phyloP scores from a whole-genome alignment of 1,140 invertebrate genomes.

The Dermatophagoides farinae region DNA sequence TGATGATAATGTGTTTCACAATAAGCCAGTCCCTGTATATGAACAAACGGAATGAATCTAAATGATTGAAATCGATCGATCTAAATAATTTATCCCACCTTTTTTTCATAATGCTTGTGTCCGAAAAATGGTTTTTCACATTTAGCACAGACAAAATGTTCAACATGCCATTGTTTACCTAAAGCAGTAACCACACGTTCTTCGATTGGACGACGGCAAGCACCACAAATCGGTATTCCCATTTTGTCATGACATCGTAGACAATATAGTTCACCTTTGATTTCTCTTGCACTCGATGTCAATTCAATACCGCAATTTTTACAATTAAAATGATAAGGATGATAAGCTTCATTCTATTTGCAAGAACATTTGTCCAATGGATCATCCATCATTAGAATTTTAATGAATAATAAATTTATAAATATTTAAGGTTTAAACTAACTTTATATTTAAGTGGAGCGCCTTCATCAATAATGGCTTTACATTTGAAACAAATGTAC shows the following conservation, averaged over 20 bases:
- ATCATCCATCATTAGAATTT: background rate
- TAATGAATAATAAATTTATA: background rate
- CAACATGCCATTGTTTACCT: slow-evolving; percentile 99
- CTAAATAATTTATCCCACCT: slow-evolving; percentile 24
- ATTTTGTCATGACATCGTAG: slow-evolving; percentile 97
- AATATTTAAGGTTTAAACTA: background rate
- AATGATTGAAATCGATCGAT: background rate
- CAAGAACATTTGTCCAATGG: too few relatives aligned
- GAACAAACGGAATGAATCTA: background rate
- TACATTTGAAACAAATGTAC: slow-evolving; percentile 96
- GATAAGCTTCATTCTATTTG: slow-evolving; percentile 83
- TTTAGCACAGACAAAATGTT: slow-evolving; percentile 98
- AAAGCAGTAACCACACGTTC: slow-evolving; percentile 86
- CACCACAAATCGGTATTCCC: slow-evolving; percentile 85
- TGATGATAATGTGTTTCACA: slow-evolving; percentile 99
- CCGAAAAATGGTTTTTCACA: slow-evolving; percentile 93
- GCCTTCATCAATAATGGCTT: slow-evolving; percentile 85
- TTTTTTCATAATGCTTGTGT: slow-evolving; percentile 96
- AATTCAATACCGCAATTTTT: slow-evolving; percentile 40
- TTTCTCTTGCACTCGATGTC: slow-evolving; percentile 70
- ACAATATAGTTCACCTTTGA: slow-evolving; percentile 87
- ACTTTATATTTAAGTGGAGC: slow-evolving; percentile 54
- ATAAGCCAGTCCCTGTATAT: slow-evolving; percentile 65
- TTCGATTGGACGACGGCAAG: slow-evolving; percentile 85
- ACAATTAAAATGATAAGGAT: slow-evolving; percentile 98